Conservation (phyloP, 2,888 invertebrate species). For the Tenodera sinensis region DNA sequence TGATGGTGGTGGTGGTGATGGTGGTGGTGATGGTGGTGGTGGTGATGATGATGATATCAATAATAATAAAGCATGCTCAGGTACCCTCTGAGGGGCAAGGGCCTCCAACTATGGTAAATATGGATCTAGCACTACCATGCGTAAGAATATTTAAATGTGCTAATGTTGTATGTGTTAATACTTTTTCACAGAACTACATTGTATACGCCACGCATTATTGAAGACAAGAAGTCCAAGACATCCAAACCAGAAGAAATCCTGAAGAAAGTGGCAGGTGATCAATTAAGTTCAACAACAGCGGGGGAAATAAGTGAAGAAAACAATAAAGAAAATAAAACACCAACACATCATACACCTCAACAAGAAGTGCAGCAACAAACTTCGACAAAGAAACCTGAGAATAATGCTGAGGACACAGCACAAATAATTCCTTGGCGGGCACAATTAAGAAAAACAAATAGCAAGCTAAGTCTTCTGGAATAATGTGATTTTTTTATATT, state of each 20-base stretch:
- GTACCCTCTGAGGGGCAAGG: too few species aligned
- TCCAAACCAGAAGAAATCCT: slow-evolving; percentile 5
- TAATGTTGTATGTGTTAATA: not conserved
- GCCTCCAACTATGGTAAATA: too few species aligned
- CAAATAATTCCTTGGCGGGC: slow-evolving; percentile 85
- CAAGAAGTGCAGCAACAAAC: slow-evolving; percentile 21
- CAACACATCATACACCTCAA: slow-evolving; percentile 30
- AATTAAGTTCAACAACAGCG: slow-evolving; percentile 39
- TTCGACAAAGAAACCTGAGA: slow-evolving; percentile 22
- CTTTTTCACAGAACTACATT: slow-evolving; percentile 55
- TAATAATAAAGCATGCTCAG: too few species aligned
- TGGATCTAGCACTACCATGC: too few species aligned
- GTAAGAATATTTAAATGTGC: too few species aligned
- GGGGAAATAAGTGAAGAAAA: slow-evolving; percentile 14
- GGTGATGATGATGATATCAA: too few species aligned
- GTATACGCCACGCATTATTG: slow-evolving; percentile 64
- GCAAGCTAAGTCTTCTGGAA: slow-evolving; percentile 79
- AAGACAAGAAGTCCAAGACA: slow-evolving; percentile 44
- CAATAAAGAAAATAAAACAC: slow-evolving; percentile 45
- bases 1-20: too few species aligned
- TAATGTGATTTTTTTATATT: slow-evolving; percentile 34
- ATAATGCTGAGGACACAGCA: slow-evolving; percentile 38
- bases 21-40: too few species aligned
- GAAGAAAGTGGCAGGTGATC: slow-evolving; percentile 38
- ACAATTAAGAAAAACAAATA: slow-evolving; percentile 84